These are phyloP conservation scores for Chironomus striatipennis DNA, from an alignment of 1,140 invertebrate species.

Conservation along the genomic window DNA sequence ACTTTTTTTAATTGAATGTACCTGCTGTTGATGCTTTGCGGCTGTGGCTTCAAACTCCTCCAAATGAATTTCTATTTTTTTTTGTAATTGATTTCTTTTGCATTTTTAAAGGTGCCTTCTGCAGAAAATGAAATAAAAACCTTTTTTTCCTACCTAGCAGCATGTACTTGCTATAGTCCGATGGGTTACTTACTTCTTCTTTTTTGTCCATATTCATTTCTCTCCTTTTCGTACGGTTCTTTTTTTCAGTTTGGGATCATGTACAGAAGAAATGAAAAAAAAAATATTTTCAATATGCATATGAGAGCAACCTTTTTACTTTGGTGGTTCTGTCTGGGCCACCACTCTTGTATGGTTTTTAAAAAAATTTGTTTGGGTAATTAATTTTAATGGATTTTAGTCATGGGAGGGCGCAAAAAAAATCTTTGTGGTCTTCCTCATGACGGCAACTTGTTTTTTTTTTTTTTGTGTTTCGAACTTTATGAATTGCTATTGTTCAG, in stretches of 20 bases:
- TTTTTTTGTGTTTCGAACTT: too few relatives aligned
- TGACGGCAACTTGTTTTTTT: not conserved
- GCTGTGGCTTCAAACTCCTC: too few relatives aligned
- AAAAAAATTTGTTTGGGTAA: not conserved
- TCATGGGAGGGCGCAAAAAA: not conserved
- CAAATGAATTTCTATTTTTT: too few relatives aligned
- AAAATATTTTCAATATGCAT: too few relatives aligned
- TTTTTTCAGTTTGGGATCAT: not conserved
- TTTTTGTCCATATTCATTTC: too few relatives aligned
- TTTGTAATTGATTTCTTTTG: too few relatives aligned
- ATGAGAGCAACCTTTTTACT: too few relatives aligned
- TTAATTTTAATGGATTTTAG: slow-evolving; percentile 21
- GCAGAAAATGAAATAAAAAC: not conserved
- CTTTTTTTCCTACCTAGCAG: not conserved
- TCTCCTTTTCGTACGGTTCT: not conserved
- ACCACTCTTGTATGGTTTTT: not conserved
- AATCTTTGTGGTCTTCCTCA: not conserved
- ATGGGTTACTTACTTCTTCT: too few relatives aligned
- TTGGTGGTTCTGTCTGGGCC: too few relatives aligned
- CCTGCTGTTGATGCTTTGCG: too few relatives aligned
- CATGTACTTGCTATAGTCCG: too few relatives aligned
- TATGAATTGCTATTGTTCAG: too few relatives aligned
- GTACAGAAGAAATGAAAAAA: not conserved
- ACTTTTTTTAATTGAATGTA: not conserved
- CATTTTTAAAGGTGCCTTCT: not conserved